Evolutionary conservation across 1,140 invertebrate species (phyloP), one percentile per base, ranked within the genome.

Genomic region (Trachymyrmex cornetzi): DNA sequence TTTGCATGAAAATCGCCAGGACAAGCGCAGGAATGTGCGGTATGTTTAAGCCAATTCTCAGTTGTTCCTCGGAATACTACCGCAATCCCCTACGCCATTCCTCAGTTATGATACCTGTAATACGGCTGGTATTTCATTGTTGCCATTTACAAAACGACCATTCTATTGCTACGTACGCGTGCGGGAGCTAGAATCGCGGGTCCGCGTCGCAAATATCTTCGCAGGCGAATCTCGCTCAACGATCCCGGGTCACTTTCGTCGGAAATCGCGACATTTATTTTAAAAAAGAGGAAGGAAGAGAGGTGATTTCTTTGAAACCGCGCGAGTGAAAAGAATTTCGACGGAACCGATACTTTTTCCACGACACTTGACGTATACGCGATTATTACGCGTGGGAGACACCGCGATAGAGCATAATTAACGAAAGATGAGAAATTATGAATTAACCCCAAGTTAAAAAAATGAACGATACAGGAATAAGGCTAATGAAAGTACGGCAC

Each of bases 81-180:
- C 85, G 48, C 89, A 84, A 84, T 53, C 30, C 66, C 85, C 55
- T 24, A 38, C 22, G 57, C 85, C 27, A 74, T 79, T 85, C 59
- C 71, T 80, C 89, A 90, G 85, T 90, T 90, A 90, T 90, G 89
- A 90, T 86, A 71, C 75, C 87, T 90, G 77, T 90, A 90, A 89
- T 87, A 85, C 74, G 53, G 19, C 24, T 89, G 89, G 72, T 89
- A 89, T 90, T 90, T 90, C 88, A 87, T 89, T 87, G 89, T 89
- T 74, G 69, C 74, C 79, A 63, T 87, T 79, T 82, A 89, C 57
- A 71, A 87, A 89, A 89, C 66, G 88, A 48, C 30, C 77, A 30
- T 89, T 71, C 66, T 63, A 48, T 84, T 30, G 48, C 55, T 48
- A 53, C 53, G 24, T 82, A 24, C 44, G 44, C 63, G 22, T 48